phyloP scores from a whole-genome alignment of 2,888 invertebrate genomes.

The Eupsilia transversa region DNA sequence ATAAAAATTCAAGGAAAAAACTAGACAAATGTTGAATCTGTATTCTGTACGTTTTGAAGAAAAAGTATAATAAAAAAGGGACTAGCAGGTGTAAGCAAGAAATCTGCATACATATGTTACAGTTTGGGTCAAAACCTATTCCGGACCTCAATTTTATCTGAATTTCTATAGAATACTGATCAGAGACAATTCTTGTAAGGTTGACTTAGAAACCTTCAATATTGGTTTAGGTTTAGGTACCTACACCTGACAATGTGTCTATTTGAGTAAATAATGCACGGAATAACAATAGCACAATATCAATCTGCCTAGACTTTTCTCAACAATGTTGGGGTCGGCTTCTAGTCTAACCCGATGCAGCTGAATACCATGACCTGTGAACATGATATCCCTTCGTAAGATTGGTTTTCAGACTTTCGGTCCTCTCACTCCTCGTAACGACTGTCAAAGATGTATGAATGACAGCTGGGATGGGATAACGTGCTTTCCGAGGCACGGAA shows the following conservation, averaged over 20 bases:
- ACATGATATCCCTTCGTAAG: too few relatives aligned
- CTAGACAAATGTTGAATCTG: slow-evolving; percentile 11
- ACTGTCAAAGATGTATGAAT: too few relatives aligned
- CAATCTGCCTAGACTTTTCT: too few relatives aligned
- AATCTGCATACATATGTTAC: slow-evolving; percentile 38
- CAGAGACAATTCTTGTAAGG: not conserved
- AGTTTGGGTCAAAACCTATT: slow-evolving; percentile 12
- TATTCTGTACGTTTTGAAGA: slow-evolving; percentile 27
- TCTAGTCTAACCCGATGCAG: too few relatives aligned
- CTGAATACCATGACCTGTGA: too few relatives aligned
- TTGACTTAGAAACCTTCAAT: not conserved
- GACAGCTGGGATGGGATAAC: too few relatives aligned
- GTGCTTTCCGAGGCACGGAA: too few relatives aligned
- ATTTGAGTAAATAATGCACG: not conserved
- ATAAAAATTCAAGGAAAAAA: not conserved
- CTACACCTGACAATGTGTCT: not conserved
- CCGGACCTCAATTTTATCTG: slow-evolving; percentile 2
- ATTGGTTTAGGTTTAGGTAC: not conserved
- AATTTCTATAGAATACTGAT: slow-evolving; percentile 39
- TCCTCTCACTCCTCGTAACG: too few relatives aligned
- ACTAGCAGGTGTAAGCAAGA: slow-evolving; percentile 27
- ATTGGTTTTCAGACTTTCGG: too few relatives aligned
- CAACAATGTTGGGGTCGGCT: too few relatives aligned
- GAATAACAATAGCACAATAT: too few relatives aligned
- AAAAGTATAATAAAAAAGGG: slow-evolving; percentile 23